A percentile compares a stretch with the other conserved stretches of the same genome.
These are phyloP conservation scores for Cynocephalus volans DNA, from an alignment of 2,113 vertebrate species.

Conservation along the genomic window DNA sequence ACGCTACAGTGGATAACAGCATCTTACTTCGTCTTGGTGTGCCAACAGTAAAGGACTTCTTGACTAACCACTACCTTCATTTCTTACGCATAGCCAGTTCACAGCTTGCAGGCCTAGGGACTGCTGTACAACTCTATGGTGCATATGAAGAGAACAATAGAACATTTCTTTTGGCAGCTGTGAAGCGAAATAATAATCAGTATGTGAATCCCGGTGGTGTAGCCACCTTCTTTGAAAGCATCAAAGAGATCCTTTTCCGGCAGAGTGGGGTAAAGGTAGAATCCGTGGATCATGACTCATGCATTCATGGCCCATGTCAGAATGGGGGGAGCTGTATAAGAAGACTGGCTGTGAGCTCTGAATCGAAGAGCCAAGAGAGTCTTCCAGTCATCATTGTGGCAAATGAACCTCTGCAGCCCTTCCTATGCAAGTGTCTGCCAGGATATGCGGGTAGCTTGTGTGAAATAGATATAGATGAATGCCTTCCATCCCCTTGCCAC, in stretches of 20 bases:
- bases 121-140: conserved; percentile 94
- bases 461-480: conserved; percentile 95
- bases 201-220: conserved; percentile 97
- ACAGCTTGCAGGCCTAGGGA: conserved; percentile 95
- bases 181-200: conserved; percentile 93
- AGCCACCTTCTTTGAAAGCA: conserved; percentile 98
- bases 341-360: conserved; percentile 91
- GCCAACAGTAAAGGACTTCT: conserved; percentile 92
- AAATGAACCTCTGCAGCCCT: conserved; percentile 94
- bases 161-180: conserved; percentile 95
- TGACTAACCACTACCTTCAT: conserved; percentile 96
- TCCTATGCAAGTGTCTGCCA: conserved; percentile 95
- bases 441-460: conserved; percentile 95
- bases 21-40: conserved; percentile 93
- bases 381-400: conserved; percentile 94
- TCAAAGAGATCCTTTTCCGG: conserved; percentile 94
- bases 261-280: conserved; percentile 96
- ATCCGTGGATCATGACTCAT: conserved; percentile 96
- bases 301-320: conserved; percentile 94
- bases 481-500: conserved; percentile 96
- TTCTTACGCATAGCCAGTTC: conserved; percentile 95
- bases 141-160: conserved; percentile 94
- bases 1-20: conserved; percentile 96
- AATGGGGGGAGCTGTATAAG: conserved; percentile 96
- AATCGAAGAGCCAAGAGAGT: conserved; percentile 92